Conservation (phyloP, 1,140 invertebrate genomes). For the Drosophila chauvacae region DNA sequence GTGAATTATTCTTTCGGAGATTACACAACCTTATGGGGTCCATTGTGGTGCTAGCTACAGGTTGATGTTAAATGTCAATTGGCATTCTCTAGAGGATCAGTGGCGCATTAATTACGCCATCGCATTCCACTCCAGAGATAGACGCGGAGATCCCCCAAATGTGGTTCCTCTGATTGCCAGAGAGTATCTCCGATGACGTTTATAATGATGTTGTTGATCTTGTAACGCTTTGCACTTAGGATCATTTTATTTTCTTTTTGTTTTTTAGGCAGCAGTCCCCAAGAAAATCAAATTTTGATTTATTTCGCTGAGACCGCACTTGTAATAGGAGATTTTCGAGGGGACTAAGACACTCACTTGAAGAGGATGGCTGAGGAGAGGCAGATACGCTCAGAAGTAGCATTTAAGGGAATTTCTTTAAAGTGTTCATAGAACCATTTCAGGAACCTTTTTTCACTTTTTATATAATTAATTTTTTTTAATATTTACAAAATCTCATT, state of each 20-base stretch:
- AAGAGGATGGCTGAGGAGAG: background rate
- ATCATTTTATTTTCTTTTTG: conserved; percentile 15
- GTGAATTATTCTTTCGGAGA: conserved; percentile 30
- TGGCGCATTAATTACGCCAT: conserved; percentile 72
- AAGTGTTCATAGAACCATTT: background rate
- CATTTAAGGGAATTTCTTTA: background rate
- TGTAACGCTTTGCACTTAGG: conserved; percentile 72
- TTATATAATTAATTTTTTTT: background rate
- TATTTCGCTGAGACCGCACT: conserved; percentile 74
- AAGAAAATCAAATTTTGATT: conserved; percentile 67
- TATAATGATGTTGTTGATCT: conserved; percentile 80
- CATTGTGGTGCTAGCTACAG: conserved; percentile 58
- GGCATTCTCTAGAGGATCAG: conserved; percentile 76
- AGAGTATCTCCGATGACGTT: conserved; percentile 45
- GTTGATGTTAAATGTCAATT: conserved; percentile 83
- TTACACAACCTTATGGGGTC: conserved; percentile 44
- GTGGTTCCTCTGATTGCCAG: conserved; percentile 3
- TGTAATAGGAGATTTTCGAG: conserved; percentile 59
- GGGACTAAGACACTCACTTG: conserved; percentile 40
- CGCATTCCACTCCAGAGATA: conserved; percentile 7
- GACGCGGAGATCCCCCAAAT: background rate
- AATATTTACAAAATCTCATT: background rate
- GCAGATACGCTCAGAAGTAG: no score
- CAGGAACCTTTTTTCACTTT: background rate
- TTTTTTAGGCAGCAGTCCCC: conserved; percentile 13